Evolutionary conservation across 1,140 invertebrate species (phyloP), one percentile per base, ranked within the genome.

Genomic region (Drosophila willistoni): DNA sequence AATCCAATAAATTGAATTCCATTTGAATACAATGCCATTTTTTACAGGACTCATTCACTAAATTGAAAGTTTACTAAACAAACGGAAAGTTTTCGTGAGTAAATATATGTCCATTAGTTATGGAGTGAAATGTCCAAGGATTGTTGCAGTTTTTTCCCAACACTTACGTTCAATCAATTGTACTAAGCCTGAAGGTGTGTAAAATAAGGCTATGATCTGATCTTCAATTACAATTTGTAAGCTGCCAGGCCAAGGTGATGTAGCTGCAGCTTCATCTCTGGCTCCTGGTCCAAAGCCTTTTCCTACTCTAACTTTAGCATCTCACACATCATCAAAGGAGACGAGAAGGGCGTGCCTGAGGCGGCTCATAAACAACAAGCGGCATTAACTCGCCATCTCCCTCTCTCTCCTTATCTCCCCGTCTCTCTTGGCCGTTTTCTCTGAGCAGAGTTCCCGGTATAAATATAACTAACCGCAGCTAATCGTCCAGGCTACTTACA

Each of bases 401-500:
- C 9, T 22, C 44, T 22, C 44, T 9, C 44, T 47, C 44, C 2
- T n/a, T 44, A 79, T 79, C 79, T 72, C 69, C 61, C 73, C 47
- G 47, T 33, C 64, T 67, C 73, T 66, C 41, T 59, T 63, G 13
- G 44, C 19, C 17, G 44, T 47, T 51, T 22, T 22, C 19, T 51
- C 44, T 22, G 17, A 51, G 44, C 64, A 86, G 34, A 86, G 84
- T 87, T 87, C 70, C 83, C 84, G 80, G 79, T 82, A 51, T 51
- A 51, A 51, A 82, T 77, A 67, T 67, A 72, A 80, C 84, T 61
- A 83, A 73, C 83, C 84, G 84, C 69, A 77, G 77, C 83, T 87
- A 87, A 87, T 87, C 83, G 83, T 64, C 77, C 57, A 68, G 79
- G 72, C 81, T 73, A 86, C 78, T 80, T 77, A 75, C 73, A 80